phyloP scores from a whole-genome alignment of 2,888 invertebrate species.

The Bellardia pandia region DNA sequence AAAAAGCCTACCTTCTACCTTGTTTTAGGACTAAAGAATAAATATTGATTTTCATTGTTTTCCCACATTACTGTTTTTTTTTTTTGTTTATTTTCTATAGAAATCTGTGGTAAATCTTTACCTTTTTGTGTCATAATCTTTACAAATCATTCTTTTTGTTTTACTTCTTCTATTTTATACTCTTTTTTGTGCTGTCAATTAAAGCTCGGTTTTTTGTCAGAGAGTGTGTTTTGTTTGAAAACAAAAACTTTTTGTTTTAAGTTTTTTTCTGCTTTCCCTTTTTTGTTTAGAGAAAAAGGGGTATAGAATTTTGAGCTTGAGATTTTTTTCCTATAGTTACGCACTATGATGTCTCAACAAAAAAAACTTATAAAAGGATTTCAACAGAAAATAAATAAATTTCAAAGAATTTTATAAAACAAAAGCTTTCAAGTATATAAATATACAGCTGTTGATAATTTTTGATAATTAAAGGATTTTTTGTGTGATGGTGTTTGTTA shows the following conservation, averaged over 20 bases:
- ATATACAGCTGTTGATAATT: constrained; percentile 42
- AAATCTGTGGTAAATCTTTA: constrained; percentile 42
- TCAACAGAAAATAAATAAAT: background rate
- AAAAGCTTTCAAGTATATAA: constrained; percentile 25
- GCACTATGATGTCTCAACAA: background rate
- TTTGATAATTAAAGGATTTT: constrained; percentile 15
- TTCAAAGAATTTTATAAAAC: constrained; percentile 22
- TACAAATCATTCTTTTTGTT: constrained; percentile 52
- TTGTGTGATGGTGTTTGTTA: constrained; percentile 7
- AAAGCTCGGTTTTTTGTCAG: constrained; percentile 30
- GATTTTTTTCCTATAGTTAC: constrained; percentile 15
- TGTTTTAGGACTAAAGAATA: background rate
- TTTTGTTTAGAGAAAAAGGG: constrained; percentile 7
- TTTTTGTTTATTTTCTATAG: background rate
- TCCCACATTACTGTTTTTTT: background rate
- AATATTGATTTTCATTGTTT: background rate
- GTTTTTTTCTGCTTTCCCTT: background rate
- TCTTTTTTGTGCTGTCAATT: constrained; percentile 64
- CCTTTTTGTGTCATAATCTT: constrained; percentile 47
- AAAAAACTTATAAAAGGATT: constrained; percentile 7
- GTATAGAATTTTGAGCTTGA: constrained; percentile 11
- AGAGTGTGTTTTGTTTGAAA: constrained; percentile 4
- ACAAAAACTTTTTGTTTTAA: constrained; percentile 25
- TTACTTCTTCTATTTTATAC: constrained; percentile 22
- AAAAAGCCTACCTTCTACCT: background rate